A percentile compares a stretch with the other conserved stretches of the same genome.
Conservation (phyloP, 1,140 invertebrate species). For the Coboldia fuscipes region DNA sequence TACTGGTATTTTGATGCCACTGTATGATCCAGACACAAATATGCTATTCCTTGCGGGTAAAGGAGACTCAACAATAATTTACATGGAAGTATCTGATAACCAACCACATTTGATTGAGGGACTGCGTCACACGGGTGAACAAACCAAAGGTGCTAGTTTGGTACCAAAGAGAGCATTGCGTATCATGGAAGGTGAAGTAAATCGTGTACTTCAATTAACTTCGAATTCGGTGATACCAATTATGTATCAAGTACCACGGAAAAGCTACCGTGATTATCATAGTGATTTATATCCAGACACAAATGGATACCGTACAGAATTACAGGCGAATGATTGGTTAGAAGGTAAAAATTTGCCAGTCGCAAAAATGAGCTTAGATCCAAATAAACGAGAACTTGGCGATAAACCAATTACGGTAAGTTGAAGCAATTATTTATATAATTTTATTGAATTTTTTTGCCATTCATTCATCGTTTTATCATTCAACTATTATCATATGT, state of each 20-base stretch:
- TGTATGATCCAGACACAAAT: slow-evolving; percentile 77
- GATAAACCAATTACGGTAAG: slow-evolving; percentile 37
- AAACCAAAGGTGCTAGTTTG: slow-evolving; percentile 78
- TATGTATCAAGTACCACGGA: slow-evolving; percentile 84
- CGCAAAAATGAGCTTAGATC: slow-evolving; percentile 61
- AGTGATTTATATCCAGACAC: slow-evolving; percentile 83
- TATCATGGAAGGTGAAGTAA: slow-evolving; percentile 90
- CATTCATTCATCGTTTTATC: not conserved
- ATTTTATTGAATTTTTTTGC: no score
- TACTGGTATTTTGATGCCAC: slow-evolving; percentile 74
- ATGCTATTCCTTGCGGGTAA: slow-evolving; percentile 90
- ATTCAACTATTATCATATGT: no score
- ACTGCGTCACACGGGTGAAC: slow-evolving; percentile 37
- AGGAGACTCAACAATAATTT: slow-evolving; percentile 69
- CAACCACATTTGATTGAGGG: slow-evolving; percentile 72
- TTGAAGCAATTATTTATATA: no score
- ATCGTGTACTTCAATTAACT: slow-evolving; percentile 66
- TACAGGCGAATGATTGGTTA: slow-evolving; percentile 58
- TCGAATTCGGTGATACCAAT: slow-evolving; percentile 71
- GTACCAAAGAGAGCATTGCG: slow-evolving; percentile 79
- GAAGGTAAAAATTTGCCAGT: slow-evolving; percentile 44
- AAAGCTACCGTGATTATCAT: slow-evolving; percentile 88
- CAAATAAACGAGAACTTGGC: slow-evolving; percentile 32
- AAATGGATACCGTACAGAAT: slow-evolving; percentile 44
- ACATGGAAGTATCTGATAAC: slow-evolving; percentile 65